Evolutionary conservation across 1,140 invertebrate genomes (phyloP), one percentile per base, ranked within the genome.

Genomic region (Manduca sexta): DNA sequence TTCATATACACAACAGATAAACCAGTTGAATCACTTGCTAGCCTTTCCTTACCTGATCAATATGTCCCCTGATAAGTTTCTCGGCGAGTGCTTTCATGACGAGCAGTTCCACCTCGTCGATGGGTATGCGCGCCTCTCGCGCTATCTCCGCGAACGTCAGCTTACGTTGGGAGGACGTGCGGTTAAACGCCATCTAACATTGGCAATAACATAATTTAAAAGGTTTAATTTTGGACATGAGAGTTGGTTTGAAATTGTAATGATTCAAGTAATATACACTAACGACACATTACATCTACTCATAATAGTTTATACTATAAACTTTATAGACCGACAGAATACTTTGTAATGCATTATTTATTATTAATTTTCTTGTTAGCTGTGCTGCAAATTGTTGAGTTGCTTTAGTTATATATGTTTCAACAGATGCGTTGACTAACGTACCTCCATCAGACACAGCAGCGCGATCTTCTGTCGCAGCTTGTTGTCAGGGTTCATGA

Each of bases 11-110:
- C 26, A n/a, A n/a, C n/a, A n/a, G 2, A 21, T 21, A 26, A 3
- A 26, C 21, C 8, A 26, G 21, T 13, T 35, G 8, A 45, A 14
- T 13, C n/a, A n/a, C n/a, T n/a, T n/a, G n/a, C n/a, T n/a, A n/a
- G n/a, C n/a, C n/a, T n/a, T n/a, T n/a, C n/a, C n/a, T 56, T 43
- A 99, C 96, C 87, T 99, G 96, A 88, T 99, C 97, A 63, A 99
- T 99, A 39, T 93, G 93, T 11, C 98, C 98, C 53, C 93, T 92
- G 2, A 99, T 95, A 0, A 99, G 88, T 37, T 94, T 95, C 61
- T 98, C 92, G n/a, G 97, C 95, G 17, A 99, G 78, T 0, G 98
- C 98, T 86, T 98, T 98, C 98, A 99, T 99, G 1, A 99, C 95
- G 8, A 99, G 87, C 49, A 98, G 87, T 78, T 99, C 98, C 14